A percentile compares a stretch with the other conserved stretches of the same genome.
Conservation (phyloP, 1,140 invertebrate species). For the Hydropsyche tenuis region DNA sequence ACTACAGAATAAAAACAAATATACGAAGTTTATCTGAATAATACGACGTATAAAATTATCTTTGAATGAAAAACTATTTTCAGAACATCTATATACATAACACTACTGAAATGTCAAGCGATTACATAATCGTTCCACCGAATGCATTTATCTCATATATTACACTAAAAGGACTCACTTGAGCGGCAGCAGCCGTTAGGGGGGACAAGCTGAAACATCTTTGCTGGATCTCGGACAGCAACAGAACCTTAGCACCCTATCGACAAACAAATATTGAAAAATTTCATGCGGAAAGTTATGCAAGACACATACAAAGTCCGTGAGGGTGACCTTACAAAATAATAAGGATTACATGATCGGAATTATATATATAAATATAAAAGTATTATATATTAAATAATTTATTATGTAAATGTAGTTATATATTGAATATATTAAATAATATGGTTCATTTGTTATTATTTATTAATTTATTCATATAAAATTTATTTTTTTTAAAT, state of each 20-base stretch:
- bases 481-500: too few relatives aligned
- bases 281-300: neutral
- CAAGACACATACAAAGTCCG: neutral
- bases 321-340: too few relatives aligned
- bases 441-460: too few relatives aligned
- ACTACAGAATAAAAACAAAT: too few relatives aligned
- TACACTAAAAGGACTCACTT: conserved; percentile 56
- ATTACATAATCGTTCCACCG: conserved; percentile 40
- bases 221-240: conserved; percentile 67
- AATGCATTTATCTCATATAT: conserved; percentile 8
- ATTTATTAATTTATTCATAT: too few relatives aligned
- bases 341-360: too few relatives aligned
- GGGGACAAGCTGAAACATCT: conserved; percentile 79
- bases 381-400: too few relatives aligned
- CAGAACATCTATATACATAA: neutral
- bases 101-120: conserved; percentile 24
- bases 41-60: neutral
- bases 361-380: too few relatives aligned
- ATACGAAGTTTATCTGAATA: too few relatives aligned
- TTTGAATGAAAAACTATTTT: conserved; percentile 21
- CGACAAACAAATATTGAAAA: conserved; percentile 43
- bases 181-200: conserved; percentile 71
- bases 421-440: too few relatives aligned
- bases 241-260: conserved; percentile 58
- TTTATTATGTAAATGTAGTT: too few relatives aligned